These are phyloP conservation scores for Bostrychus sinensis DNA, from an alignment of 2,113 vertebrate species.

Conservation along the genomic window DNA sequence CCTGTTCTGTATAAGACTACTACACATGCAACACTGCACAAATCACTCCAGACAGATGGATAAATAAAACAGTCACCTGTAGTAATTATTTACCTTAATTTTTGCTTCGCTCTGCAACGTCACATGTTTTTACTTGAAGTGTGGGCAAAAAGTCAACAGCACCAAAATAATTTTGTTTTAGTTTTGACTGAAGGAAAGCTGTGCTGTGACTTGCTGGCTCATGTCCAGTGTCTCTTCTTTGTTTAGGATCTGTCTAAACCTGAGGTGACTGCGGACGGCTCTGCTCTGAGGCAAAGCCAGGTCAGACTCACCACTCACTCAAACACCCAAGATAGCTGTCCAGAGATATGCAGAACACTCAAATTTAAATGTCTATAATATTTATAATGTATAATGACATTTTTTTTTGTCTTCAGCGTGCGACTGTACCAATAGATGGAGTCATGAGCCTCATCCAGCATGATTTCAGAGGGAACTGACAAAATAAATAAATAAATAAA, in stretches of 20 bases:
- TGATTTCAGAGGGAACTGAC: too few relatives aligned
- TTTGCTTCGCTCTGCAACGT: constrained; percentile 1
- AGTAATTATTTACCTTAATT: constrained; percentile 6
- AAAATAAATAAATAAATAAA: too few relatives aligned
- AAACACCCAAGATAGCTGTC: constrained; percentile 27
- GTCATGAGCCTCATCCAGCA: too few relatives aligned
- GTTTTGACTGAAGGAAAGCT: constrained; percentile 7
- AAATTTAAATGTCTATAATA: constrained; percentile 17
- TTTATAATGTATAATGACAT: too few relatives aligned
- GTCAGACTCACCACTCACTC: constrained; percentile 21
- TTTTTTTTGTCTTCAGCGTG: too few relatives aligned
- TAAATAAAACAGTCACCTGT: constrained; percentile 7
- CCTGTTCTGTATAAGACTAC: constrained; percentile 18
- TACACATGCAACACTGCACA: constrained; percentile 5
- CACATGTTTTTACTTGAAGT: constrained; percentile 2
- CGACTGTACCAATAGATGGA: too few relatives aligned
- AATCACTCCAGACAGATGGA: constrained; percentile 11
- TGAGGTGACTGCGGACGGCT: constrained; percentile 34
- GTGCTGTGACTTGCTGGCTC: constrained; percentile 29
- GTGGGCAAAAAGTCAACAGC: constrained; percentile 5
- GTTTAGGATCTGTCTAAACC: constrained; percentile 34
- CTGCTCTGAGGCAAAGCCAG: constrained; percentile 26
- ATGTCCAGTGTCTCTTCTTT: constrained; percentile 19
- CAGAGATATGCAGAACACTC: constrained; percentile 16
- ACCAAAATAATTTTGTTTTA: neutral